Base-by-base conservation (phyloP, 2,113 vertebrate genomes). In the Festucalex cinctus region DNA sequence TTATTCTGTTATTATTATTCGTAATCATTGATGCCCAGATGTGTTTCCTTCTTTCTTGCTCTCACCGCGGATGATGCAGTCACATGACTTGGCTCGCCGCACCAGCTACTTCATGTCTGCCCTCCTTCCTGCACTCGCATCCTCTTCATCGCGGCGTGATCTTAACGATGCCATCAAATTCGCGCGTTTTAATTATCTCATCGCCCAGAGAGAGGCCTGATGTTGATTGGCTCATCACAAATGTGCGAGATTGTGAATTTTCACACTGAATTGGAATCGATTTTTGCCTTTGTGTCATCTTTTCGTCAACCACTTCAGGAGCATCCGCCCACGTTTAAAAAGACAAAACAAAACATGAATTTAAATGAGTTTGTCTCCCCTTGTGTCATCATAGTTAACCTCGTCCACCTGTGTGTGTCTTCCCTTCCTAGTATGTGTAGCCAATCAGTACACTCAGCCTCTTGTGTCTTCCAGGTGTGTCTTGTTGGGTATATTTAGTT, bases 91-190 rank as follows among this genome's bases (percentile, higher is more conserved):
- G n/a, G n/a, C n/a, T n/a, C n/a, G n/a, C n/a, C n/a, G n/a, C n/a
- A n/a, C n/a, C n/a, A n/a, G n/a, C n/a, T n/a, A n/a, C 35, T 41
- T 62, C 58, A 17, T 19, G 19, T 73, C 54, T 56, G 63, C 20
- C 20, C 39, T 59, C 41, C 64, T 68, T 59, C 54, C 57, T 32
- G 54, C 44, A 41, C 43, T 35, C 9, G 22, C 56, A 9, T 53
- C 59, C 44, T 46, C 32, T 57, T 73, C n/a, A 62, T 65, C 26
- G 7, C 24, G 53, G 4, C 62, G 57, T 79, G 69, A 78, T 78
- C 77, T 76, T 80, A 82, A 86, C 79, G 63, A 74, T 73, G 64
- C 51, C 51, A 54, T 75, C 69, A 69, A 82, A 84, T 88, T 88
- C 85, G 76, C 73, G 76, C 64, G 71, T 70, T 77, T 54, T 82